Conservation (phyloP, 92 coral and sea anemone genomes). For the Actinernus sp. region DNA sequence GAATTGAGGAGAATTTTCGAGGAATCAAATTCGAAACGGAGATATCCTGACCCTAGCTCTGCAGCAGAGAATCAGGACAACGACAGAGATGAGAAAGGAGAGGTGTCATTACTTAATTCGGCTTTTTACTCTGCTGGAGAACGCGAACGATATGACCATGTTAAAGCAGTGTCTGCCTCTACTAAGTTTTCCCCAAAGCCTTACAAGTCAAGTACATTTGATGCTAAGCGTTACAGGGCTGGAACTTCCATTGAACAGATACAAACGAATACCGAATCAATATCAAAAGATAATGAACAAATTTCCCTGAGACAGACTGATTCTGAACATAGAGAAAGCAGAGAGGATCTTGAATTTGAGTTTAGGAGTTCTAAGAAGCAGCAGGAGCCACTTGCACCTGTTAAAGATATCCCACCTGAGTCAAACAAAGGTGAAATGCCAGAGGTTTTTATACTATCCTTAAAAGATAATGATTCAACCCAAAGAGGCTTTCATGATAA, state of each 20-base stretch:
- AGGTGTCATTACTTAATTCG: not conserved
- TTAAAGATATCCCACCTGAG: not conserved
- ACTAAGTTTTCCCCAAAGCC: not conserved
- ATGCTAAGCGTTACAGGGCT: not conserved
- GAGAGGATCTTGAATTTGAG: not conserved
- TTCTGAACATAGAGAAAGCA: not conserved
- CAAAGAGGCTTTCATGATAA: not conserved
- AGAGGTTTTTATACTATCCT: not conserved
- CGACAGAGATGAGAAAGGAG: not conserved
- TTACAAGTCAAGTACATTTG: not conserved
- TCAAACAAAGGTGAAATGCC: not conserved
- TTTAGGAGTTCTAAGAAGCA: not conserved
- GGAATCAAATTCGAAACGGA: not conserved
- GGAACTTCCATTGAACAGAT: not conserved
- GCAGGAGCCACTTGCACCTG: not conserved
- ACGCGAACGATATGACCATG: not conserved
- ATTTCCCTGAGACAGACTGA: not conserved
- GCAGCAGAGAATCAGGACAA: not conserved
- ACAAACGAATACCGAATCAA: not conserved
- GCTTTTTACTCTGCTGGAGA: not conserved
- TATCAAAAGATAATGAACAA: not conserved
- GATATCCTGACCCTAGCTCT: not conserved
- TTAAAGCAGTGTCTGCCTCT: not conserved
- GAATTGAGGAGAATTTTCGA: slow-evolving; percentile 62
- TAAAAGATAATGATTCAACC: too few relatives aligned